Evolutionary conservation across 1,140 invertebrate genomes (phyloP).

Genomic region (Agraylea sexmaculata): DNA sequence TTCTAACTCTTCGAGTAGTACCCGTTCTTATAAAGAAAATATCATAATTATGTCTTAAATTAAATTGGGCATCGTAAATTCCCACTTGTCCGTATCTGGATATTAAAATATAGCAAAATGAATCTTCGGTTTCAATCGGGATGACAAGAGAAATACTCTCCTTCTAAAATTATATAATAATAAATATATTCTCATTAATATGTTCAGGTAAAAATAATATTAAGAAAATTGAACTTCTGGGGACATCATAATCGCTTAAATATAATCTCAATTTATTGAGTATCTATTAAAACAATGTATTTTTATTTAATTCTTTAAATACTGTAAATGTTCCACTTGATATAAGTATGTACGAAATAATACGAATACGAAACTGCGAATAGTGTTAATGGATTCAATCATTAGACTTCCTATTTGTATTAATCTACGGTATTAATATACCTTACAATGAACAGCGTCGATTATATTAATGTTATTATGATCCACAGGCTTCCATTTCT

Average conservation of each 20-base stretch:
- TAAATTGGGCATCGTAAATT: constrained; percentile 33
- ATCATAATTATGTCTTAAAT: constrained; percentile 31
- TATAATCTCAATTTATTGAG: too few species aligned
- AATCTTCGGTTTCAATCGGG: constrained; percentile 29
- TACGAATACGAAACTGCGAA: too few species aligned
- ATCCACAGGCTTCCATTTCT: constrained; percentile 9
- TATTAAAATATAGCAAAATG: constrained; percentile 37
- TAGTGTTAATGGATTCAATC: too few species aligned
- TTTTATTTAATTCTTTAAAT: too few species aligned
- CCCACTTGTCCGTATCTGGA: constrained; percentile 36
- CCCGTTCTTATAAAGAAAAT: constrained; percentile 31
- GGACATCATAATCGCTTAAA: too few species aligned
- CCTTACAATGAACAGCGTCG: constrained; percentile 18
- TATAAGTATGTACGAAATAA: too few species aligned
- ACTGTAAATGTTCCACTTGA: too few species aligned
- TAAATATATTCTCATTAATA: constrained; percentile 1
- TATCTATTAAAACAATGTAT: too few species aligned
- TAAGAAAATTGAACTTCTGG: background rate
- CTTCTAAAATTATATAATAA: constrained; percentile 26
- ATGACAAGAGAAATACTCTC: constrained; percentile 35
- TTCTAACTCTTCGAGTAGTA: constrained; percentile 24
- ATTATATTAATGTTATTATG: constrained; percentile 15
- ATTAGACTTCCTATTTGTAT: too few species aligned
- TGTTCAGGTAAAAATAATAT: background rate
- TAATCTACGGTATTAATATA: too few species aligned